Evolutionary conservation across 2,888 invertebrate genomes (phyloP).

Genomic region (Steromphala cineraria): DNA sequence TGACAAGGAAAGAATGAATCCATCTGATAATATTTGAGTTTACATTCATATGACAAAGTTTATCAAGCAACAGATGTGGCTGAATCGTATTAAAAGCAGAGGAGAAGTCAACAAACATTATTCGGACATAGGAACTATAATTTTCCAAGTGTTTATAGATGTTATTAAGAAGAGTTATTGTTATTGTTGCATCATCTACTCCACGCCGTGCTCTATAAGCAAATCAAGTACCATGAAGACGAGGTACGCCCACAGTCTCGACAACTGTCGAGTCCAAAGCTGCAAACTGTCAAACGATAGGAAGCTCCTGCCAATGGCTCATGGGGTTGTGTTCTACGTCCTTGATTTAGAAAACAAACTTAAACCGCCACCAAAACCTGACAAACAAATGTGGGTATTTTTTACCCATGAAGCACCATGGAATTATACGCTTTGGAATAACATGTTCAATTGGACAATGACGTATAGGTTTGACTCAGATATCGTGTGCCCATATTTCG

Average conservation of each 20-base stretch:
- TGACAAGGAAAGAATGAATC: too few species aligned
- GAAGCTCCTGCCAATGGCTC: not conserved
- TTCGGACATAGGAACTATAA: too few species aligned
- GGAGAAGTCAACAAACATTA: too few species aligned
- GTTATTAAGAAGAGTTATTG: too few species aligned
- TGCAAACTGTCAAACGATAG: not conserved
- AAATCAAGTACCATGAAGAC: too few species aligned
- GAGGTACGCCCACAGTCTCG: not conserved
- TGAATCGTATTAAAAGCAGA: too few species aligned
- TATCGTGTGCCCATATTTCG: conserved; percentile 25
- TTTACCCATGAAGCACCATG: not conserved
- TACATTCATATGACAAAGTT: too few species aligned
- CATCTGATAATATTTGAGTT: too few species aligned
- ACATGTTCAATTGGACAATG: conserved; percentile 33
- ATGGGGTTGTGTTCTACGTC: not conserved
- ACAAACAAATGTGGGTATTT: conserved; percentile 4
- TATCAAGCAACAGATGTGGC: too few species aligned
- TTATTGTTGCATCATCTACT: too few species aligned
- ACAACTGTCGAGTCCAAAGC: not conserved
- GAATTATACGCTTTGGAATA: conserved; percentile 4
- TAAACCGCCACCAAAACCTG: not conserved
- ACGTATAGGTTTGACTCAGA: conserved; percentile 31
- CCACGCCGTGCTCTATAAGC: too few species aligned
- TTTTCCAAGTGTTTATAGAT: too few species aligned
- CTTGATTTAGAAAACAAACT: not conserved